Conservation (phyloP, 1,140 invertebrate species). For the Phortica variegata region DNA sequence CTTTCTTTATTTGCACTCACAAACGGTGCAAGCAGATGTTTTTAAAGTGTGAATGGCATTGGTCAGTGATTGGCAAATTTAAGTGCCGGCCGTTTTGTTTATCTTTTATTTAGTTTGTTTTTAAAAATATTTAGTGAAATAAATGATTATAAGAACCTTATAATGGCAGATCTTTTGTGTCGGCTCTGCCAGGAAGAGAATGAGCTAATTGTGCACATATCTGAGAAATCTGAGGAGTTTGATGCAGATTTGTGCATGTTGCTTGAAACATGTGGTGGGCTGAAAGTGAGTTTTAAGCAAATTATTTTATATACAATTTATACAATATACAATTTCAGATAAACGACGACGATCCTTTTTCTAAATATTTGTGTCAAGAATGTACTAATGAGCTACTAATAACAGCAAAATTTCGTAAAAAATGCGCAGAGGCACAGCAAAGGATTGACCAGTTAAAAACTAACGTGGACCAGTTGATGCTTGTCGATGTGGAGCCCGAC, state of each 20-base stretch:
- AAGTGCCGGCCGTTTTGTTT: no score
- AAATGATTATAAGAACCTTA: no score
- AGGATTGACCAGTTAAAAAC: background rate
- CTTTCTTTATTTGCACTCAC: no score
- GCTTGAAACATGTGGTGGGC: conserved; percentile 22
- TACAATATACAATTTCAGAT: conserved; percentile 12
- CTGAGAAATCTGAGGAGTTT: conserved; percentile 30
- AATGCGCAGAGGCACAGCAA: conserved; percentile 23
- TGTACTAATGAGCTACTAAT: conserved; percentile 35
- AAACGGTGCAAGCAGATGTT: no score
- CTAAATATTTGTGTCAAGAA: conserved; percentile 32
- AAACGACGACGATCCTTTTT: conserved; percentile 11
- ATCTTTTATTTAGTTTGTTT: no score
- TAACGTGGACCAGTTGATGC: no score
- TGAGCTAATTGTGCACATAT: conserved; percentile 28
- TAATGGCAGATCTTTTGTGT: no score
- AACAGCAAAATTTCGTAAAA: conserved; percentile 31
- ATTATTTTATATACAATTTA: no score
- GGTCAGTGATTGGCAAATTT: no score
- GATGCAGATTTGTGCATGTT: conserved; percentile 23
- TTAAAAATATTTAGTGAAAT: no score
- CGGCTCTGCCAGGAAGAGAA: conserved; percentile 30
- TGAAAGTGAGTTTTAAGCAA: conserved; percentile 19
- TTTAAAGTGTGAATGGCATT: no score
- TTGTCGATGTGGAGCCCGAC: background rate